Evolutionary conservation across 1,140 invertebrate genomes (phyloP).

Genomic region (Drosophila nigrodunni): DNA sequence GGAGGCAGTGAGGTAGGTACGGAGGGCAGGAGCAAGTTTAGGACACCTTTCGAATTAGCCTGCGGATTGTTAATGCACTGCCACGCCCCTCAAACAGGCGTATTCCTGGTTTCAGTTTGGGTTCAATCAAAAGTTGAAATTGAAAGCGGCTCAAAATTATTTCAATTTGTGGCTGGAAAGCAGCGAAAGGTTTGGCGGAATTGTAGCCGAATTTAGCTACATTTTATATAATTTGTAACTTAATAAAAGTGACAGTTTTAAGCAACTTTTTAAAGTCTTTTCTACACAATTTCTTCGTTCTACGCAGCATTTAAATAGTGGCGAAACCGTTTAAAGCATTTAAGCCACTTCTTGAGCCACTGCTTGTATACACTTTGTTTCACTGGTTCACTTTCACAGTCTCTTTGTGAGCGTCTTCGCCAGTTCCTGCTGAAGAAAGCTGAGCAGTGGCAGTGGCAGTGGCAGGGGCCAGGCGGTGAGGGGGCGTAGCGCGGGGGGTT

Average conservation of each 20-base stretch:
- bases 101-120: not conserved
- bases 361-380: constrained; percentile 1
- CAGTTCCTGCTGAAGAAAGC: constrained; percentile 12
- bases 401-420: constrained; percentile 20
- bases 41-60: constrained; percentile 60
- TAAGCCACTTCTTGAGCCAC: constrained; percentile 17
- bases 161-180: constrained; percentile 15
- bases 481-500: not conserved
- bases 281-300: too few relatives aligned
- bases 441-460: not conserved
- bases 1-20: not conserved
- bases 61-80: constrained; percentile 45
- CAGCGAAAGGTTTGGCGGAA: constrained; percentile 24
- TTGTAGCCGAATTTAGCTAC: not conserved
- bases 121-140: constrained; percentile 40
- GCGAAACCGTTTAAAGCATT: not conserved
- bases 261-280: too few relatives aligned
- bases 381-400: constrained; percentile 31
- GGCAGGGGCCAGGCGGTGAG: not conserved
- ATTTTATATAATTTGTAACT: too few relatives aligned
- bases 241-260: too few relatives aligned
- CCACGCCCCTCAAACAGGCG: constrained; percentile 17
- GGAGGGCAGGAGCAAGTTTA: constrained; percentile 25
- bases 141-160: constrained; percentile 34
- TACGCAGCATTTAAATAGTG: too few relatives aligned